Base-by-base conservation (phyloP, 2,888 invertebrate species). In the Dione vanillae region DNA sequence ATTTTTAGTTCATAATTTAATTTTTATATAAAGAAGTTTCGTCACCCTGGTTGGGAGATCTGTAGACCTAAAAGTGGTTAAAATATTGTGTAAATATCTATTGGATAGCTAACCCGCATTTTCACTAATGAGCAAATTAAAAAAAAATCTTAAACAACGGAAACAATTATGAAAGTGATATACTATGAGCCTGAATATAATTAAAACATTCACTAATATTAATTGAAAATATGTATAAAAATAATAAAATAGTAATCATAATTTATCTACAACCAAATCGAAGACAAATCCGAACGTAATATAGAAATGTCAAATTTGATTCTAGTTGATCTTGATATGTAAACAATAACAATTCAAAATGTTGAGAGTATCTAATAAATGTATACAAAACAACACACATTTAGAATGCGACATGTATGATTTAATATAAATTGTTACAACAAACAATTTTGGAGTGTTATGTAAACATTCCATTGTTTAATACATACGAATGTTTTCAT, bases 391-490 rank as follows among this genome's bases (percentile, higher is more conserved):
- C 10, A 51, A 47, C 43, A 41, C 61, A 61, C 35, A 68, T 61
- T 19, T 65, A 47, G 37, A 51, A 19, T 27, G 20, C 49, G 41
- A 19, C 41, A 20, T 49, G 61, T 45, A 45, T 56, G 37, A 54
- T 45, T 59, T 62, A 67, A 75, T 75, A 58, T 74, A 71, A 74
- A 71, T 73, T 62, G 43, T 35, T 65, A 69, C 71, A 75, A 76
- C 72, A 75, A 76, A 77, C 73, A 75, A 71, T 74, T 75, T 75
- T 61, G 43, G 67, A 74, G 73, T 78, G 75, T 77, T 76, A 86
- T 90, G 85, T 84, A 90, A 76, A 79, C 78, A 77, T 68, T 58
- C 71, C 74, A 82, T 87, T 91, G 91, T 91, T 90, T 89, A 79
- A 80, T 78, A 80, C 73, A 71, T 62, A 71, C 76, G 78, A 74